phyloP scores from a whole-genome alignment of 2,888 invertebrate genomes.

The Hemaris fuciformis region DNA sequence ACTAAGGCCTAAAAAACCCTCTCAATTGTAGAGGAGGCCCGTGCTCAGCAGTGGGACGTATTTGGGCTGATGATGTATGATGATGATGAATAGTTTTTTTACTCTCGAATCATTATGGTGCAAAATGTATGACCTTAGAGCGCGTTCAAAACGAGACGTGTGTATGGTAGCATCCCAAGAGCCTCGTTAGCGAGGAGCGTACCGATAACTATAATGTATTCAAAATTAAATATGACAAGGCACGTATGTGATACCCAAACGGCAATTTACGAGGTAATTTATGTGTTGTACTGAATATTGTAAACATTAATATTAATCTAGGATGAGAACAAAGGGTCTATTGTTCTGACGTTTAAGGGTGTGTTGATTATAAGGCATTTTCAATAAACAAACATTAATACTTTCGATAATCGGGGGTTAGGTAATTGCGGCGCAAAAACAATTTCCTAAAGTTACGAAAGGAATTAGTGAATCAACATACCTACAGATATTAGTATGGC shows the following conservation, averaged over 20 bases:
- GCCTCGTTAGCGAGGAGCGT: not conserved
- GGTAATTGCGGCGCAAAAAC: constrained; percentile 23
- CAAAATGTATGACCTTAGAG: too few relatives aligned
- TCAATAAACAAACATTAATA: constrained; percentile 20
- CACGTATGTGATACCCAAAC: not conserved
- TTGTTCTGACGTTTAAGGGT: constrained; percentile 21
- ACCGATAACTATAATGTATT: not conserved
- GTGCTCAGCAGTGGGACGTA: too few relatives aligned
- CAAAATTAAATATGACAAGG: not conserved
- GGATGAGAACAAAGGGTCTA: constrained; percentile 18
- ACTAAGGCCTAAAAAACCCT: too few relatives aligned
- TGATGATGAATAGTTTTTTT: too few relatives aligned
- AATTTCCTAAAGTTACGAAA: constrained; percentile 24
- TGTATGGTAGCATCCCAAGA: too few relatives aligned
- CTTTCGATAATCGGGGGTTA: constrained; percentile 22
- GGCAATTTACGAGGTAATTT: not conserved
- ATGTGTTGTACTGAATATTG: not conserved
- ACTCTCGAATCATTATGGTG: too few relatives aligned
- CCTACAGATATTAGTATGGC: not conserved
- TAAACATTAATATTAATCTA: constrained; percentile 4
- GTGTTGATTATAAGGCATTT: constrained; percentile 21
- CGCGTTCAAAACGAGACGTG: too few relatives aligned
- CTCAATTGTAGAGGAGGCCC: too few relatives aligned
- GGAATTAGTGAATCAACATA: constrained; percentile 13
- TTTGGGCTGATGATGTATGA: too few relatives aligned